A percentile compares a stretch with the other conserved stretches of the same genome.
Evolutionary conservation across 2,888 invertebrate species (phyloP).

Genomic region (Augiades crinisus): DNA sequence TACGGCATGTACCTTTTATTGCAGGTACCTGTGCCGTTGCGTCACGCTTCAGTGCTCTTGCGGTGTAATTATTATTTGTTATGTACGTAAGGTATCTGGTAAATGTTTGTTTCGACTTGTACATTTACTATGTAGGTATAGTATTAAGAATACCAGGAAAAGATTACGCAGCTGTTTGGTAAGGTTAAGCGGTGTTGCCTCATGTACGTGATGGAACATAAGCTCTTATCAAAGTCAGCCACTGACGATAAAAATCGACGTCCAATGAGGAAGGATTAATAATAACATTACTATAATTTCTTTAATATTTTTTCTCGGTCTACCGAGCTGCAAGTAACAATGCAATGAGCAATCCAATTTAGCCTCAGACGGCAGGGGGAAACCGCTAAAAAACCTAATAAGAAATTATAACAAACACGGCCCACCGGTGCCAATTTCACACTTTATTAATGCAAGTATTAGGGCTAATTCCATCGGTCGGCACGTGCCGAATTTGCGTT

Average conservation of each 20-base stretch:
- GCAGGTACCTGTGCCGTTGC: conserved; percentile 48
- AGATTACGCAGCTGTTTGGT: too few species aligned
- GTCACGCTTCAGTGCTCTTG: conserved; percentile 32
- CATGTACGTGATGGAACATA: too few species aligned
- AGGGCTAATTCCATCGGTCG: conserved; percentile 75
- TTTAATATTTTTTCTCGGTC: conserved; percentile 5
- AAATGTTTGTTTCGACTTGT: not conserved
- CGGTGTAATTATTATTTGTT: conserved; percentile 55
- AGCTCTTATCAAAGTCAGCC: too few species aligned
- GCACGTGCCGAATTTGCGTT: conserved; percentile 78
- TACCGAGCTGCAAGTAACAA: conserved; percentile 26
- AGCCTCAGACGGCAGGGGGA: conserved; percentile 29
- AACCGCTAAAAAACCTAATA: conserved; percentile 58
- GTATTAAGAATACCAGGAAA: too few species aligned
- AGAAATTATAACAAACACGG: conserved; percentile 74
- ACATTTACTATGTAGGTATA: too few species aligned
- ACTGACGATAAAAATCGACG: too few species aligned
- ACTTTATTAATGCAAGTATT: conserved; percentile 81
- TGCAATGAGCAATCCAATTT: conserved; percentile 44
- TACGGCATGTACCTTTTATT: conserved; percentile 47
- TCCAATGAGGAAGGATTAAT: too few species aligned
- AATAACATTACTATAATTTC: too few species aligned
- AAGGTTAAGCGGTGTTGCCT: too few species aligned
- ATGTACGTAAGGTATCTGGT: conserved; percentile 27
- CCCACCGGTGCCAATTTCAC: conserved; percentile 77